A percentile compares a stretch with the other conserved stretches of the same genome.
Evolutionary conservation across 2,113 vertebrate genomes (phyloP).

Genomic region (Ivindomyrus marchei): DNA sequence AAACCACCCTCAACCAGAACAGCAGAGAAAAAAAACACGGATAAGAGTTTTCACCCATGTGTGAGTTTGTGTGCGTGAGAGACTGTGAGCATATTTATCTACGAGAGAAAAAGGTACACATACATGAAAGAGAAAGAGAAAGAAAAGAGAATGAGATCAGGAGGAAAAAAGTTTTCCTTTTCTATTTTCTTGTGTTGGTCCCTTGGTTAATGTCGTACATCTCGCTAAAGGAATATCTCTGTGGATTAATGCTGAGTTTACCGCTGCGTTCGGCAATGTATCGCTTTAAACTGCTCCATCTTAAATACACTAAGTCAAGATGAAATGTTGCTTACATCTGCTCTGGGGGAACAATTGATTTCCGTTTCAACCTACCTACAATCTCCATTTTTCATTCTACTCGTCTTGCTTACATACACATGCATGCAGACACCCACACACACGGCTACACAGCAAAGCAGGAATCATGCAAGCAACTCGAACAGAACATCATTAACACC

Average conservation of each 20-base stretch:
- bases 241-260: neutral
- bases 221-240: neutral
- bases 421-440: neutral
- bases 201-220: neutral
- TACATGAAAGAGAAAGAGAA: neutral
- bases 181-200: neutral
- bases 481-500: neutral
- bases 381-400: constrained; percentile 9
- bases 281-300: neutral
- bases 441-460: neutral
- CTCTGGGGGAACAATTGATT: constrained; percentile 16
- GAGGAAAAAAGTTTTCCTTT: neutral
- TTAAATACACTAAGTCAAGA: constrained; percentile 10
- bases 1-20: neutral
- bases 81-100: neutral
- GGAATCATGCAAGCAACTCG: neutral
- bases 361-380: neutral
- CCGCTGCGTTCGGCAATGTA: neutral
- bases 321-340: constrained; percentile 7
- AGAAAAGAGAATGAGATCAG: neutral
- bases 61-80: neutral
- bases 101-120: neutral
- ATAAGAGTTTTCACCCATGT: neutral
- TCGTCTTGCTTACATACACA: neutral
- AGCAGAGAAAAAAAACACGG: too few species aligned